Evolutionary conservation across 2,797 vertebrate species (phyloP).

Genomic region (Sitta carolinensis): DNA sequence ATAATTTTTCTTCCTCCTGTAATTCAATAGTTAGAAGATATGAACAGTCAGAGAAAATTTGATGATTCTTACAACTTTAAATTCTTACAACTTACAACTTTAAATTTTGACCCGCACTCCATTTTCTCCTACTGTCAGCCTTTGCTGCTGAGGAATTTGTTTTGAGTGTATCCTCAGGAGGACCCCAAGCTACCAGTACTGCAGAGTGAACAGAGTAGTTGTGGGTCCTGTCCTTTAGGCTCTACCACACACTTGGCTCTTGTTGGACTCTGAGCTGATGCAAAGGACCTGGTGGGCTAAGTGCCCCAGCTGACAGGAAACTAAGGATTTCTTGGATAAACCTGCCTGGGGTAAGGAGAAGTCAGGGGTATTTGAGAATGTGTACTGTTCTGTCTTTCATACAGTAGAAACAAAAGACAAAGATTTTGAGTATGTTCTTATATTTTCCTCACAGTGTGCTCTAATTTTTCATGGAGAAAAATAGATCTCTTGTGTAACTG

Average conservation of each 20-base stretch:
- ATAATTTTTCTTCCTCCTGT: neutral
- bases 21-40: conserved; percentile 19
- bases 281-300: neutral
- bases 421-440: neutral
- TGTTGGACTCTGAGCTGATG: neutral
- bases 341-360: neutral
- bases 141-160: neutral
- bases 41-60: neutral
- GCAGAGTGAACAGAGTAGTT: fast-evolving
- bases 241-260: fast-evolving
- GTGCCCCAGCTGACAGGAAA: neutral
- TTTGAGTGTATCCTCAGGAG: fast-evolving
- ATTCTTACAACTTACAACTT: neutral
- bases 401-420: neutral
- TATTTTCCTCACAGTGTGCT: neutral
- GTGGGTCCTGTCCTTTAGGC: too few species aligned
- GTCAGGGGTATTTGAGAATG: neutral
- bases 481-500: neutral
- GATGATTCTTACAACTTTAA: neutral
- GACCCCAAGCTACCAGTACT: fast-evolving
- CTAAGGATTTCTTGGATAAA: neutral
- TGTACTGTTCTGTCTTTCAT: neutral
- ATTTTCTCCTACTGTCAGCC: neutral
- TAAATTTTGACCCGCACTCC: neutral
- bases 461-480: neutral